Conservation (phyloP, 2,113 vertebrate species). For the Rhabdornis inornatus region DNA sequence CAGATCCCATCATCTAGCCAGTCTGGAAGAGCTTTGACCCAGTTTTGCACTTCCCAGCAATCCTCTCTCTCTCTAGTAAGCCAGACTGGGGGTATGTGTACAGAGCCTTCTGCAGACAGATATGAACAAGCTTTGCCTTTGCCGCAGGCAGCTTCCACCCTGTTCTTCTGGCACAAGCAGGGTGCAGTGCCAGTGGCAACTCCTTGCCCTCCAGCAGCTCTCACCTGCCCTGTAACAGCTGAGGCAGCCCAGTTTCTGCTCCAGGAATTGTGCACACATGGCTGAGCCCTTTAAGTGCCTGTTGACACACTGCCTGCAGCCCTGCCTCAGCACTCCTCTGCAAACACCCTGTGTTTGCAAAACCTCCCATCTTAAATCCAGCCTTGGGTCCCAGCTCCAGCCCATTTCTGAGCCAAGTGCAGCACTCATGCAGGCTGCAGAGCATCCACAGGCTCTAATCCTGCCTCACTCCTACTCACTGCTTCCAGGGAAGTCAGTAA, state of each 20-base stretch:
- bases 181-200: background rate
- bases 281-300: background rate
- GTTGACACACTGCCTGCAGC: background rate
- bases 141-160: background rate
- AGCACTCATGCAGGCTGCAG: background rate
- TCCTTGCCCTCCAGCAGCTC: slow-evolving; percentile 23
- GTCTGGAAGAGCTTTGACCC: background rate
- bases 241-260: background rate
- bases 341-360: background rate
- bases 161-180: background rate
- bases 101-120: background rate
- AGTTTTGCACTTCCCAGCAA: background rate
- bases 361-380: background rate
- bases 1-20: background rate
- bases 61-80: background rate
- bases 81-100: background rate
- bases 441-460: background rate
- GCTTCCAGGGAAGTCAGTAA: background rate
- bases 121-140: background rate
- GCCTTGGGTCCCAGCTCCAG: background rate
- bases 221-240: background rate
- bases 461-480: background rate
- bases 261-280: background rate
- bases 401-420: fast-evolving
- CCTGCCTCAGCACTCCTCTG: background rate